These are phyloP conservation scores for Cryptoprocta ferox DNA, from an alignment of 2,797 vertebrate species.

Conservation along the genomic window DNA sequence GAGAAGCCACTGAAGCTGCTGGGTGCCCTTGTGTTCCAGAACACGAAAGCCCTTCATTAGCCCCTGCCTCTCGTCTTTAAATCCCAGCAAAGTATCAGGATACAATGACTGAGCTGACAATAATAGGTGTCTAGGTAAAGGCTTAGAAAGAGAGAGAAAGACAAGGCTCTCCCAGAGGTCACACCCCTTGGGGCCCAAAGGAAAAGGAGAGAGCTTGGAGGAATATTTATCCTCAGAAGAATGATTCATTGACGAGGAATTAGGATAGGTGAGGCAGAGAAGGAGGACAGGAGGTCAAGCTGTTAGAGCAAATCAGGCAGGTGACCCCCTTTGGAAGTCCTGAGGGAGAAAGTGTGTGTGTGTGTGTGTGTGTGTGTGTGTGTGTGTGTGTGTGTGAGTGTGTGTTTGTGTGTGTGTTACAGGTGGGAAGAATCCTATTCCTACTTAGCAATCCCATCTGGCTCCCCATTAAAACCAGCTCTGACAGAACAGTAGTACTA, in stretches of 20 bases:
- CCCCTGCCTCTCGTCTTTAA: constrained; percentile 56
- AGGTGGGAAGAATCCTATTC: neutral
- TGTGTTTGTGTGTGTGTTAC: neutral
- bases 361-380: neutral
- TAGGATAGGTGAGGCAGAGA: neutral
- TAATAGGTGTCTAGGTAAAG: constrained; percentile 45
- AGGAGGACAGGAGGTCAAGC: neutral
- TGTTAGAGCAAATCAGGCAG: neutral
- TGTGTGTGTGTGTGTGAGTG: fast-evolving
- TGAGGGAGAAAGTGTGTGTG: neutral
- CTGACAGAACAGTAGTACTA: neutral
- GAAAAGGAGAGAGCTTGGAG: neutral
- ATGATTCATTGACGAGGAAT: neutral
- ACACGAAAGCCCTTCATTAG: constrained; percentile 72
- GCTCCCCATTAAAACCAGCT: neutral
- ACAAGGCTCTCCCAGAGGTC: neutral
- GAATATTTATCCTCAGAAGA: neutral
- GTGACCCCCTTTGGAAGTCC: neutral
- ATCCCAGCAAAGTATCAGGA: constrained; percentile 66
- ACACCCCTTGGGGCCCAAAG: neutral
- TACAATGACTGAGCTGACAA: constrained; percentile 22
- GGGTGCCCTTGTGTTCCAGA: constrained; percentile 56
- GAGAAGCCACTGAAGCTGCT: neutral
- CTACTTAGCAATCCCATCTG: neutral
- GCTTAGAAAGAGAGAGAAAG: neutral